Base-by-base conservation (phyloP, 2,797 vertebrate genomes). In the Sphenodon punctatus region DNA sequence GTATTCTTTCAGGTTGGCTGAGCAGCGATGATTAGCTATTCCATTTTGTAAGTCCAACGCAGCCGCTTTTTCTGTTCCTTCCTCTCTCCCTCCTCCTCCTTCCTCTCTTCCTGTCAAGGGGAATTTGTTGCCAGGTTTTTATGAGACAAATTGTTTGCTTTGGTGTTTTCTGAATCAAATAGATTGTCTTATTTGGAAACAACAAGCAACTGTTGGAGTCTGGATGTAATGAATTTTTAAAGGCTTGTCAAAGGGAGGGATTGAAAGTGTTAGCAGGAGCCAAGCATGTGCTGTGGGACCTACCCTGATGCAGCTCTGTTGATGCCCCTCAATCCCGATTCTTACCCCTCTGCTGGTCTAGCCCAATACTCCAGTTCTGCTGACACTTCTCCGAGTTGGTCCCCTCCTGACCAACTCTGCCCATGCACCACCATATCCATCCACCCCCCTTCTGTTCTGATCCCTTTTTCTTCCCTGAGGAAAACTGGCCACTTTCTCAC, bases 1-100 rank as follows among this genome's bases (percentile, higher is more conserved):
- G 82, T 89, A 84, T 43, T 27, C 83, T 85, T 86, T 89, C 82
- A 56, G 89, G 45, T 63, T 11, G 10, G 58, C 67, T 60, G 87
- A 80, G 81, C 87, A 49, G 84, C 58, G 5, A 41, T 59, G 55
- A 88, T 88, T 34, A 85, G 85, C 82, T 42, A 82, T 73, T 77
- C 77, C 39, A 17, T 22, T 65, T 9, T 16, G 61, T 4, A 4
- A 74, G 58, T 74, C 53, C 46, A 5, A 67, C 1, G 70, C 76
- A 4, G 3, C 7, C 2, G 6, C 41, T 43, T 22, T 68, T 55
- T 10, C 55, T 1, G 32, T 2, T 9, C 60, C 63, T 10, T n/a
- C 7, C 19, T 20, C 48, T 22, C 2, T 56, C 27, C 6, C 8
- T 0, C 7, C 1, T n/a, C 34, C 2, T 10, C 19, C 8, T 8